These are phyloP conservation scores for Microplitis deprimator DNA, from an alignment of 2,888 invertebrate genomes.

Conservation along the genomic window DNA sequence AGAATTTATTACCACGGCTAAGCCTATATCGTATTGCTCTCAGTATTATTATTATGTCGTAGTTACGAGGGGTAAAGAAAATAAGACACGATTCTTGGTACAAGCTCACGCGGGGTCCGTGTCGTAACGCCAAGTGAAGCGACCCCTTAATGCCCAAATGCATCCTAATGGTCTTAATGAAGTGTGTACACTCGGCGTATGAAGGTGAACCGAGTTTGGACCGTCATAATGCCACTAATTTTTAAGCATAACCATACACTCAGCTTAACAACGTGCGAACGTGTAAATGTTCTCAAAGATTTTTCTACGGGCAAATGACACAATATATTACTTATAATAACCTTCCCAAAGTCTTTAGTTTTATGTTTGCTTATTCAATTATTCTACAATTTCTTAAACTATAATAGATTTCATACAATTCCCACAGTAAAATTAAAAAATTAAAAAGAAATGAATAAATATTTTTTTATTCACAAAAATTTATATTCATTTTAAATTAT, in stretches of 20 bases:
- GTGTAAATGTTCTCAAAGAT: conserved; percentile 20
- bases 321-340: not conserved
- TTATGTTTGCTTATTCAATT: not conserved
- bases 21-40: conserved; percentile 25
- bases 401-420: not conserved
- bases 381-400: not conserved
- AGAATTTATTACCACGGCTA: conserved; percentile 14
- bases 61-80: conserved; percentile 24
- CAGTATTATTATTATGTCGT: not conserved
- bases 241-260: conserved; percentile 71
- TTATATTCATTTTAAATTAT: too few relatives aligned
- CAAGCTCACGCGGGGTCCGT: conserved; percentile 44
- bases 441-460: too few relatives aligned
- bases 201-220: conserved; percentile 40
- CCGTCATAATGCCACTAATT: conserved; percentile 67
- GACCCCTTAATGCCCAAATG: conserved; percentile 61
- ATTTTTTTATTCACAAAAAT: too few relatives aligned
- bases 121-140: conserved; percentile 45
- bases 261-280: conserved; percentile 71
- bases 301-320: not conserved
- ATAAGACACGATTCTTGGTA: conserved; percentile 30
- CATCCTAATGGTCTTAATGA: conserved; percentile 69
- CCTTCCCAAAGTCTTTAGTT: not conserved
- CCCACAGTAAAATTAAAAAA: not conserved
- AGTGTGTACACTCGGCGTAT: conserved; percentile 67